Evolutionary conservation across 2,888 invertebrate genomes (phyloP), one percentile per base, ranked within the genome.

Genomic region (Sinelater perroti): DNA sequence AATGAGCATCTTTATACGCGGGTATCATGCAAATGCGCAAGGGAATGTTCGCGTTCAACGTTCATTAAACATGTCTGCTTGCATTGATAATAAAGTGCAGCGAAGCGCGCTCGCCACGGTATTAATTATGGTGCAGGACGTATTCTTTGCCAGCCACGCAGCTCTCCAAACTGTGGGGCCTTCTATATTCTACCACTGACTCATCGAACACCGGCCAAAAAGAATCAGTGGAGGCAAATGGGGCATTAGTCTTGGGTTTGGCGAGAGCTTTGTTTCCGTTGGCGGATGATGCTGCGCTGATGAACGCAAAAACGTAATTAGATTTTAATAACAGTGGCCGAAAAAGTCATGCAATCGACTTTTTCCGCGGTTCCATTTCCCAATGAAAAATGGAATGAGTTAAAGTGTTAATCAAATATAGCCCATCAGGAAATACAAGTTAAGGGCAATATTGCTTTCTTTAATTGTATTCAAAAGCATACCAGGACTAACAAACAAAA

Each of bases 1-100:
- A 40, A 40, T 40, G 40, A 24, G 40, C 26, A 13, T 40, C 40
- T 40, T 40, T 40, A 40, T 40, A 20, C 5, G 24, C 24, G 14
- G 24, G 20, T 40, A 40, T 40, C 40, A 24, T 40, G 40, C 40
- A 40, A 40, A 20, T 40, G 40, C 26, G 40, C 40, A 20, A 35
- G 40, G 36, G 40, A 40, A 40, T 24, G 40, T 40, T 11, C 40
- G 24, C 40, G 21, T 40, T 40, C 40, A 40, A 11, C 14, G 40
- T 20, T 40, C 40, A 40, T 40, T 40, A 40, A 40, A 40, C 24
- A 40, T 40, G 40, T 24, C 40, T 24, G 24, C 24, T 40, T 40
- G 40, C 24, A 24, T 10, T 40, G 40, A 40, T 40, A 40, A 40
- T 40, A 40, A 40, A 40, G 13, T 40, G 40, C 40, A 40, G 4